A percentile compares a stretch with the other conserved stretches of the same genome.
These are phyloP conservation scores for Hyles vespertilio DNA, from an alignment of 1,140 invertebrate species.

Conservation along the genomic window DNA sequence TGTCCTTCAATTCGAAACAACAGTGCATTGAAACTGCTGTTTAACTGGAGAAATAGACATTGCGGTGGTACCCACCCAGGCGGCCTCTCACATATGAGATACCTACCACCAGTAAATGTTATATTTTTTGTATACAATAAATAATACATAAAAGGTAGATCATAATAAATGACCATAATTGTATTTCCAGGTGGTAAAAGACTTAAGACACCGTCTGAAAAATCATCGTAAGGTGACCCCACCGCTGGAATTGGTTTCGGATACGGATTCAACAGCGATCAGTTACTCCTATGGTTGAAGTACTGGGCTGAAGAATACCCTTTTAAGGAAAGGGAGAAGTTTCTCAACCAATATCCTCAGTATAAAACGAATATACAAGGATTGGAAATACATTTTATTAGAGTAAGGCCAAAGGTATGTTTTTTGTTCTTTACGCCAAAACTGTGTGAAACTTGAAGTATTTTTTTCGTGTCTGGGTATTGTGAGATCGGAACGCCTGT, in stretches of 20 bases:
- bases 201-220: constrained; percentile 77
- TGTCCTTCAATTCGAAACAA: too few relatives aligned
- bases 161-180: not conserved
- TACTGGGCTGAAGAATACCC: constrained; percentile 26
- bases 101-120: too few relatives aligned
- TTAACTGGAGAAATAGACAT: too few relatives aligned
- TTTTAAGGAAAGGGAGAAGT: constrained; percentile 3
- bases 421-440: too few relatives aligned
- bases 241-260: constrained; percentile 68
- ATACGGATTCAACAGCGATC: constrained; percentile 8
- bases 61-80: too few relatives aligned
- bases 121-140: too few relatives aligned
- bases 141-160: too few relatives aligned
- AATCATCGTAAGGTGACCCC: constrained; percentile 69
- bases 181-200: constrained; percentile 73
- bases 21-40: too few relatives aligned
- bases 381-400: constrained; percentile 7
- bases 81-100: too few relatives aligned
- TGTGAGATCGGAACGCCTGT: too few relatives aligned
- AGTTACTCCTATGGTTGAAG: constrained; percentile 46
- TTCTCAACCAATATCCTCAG: constrained; percentile 8
- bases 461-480: too few relatives aligned
- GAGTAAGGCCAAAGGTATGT: constrained; percentile 6
- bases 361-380: constrained; percentile 13
- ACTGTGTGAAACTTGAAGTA: too few relatives aligned